Evolutionary conservation across 1,140 invertebrate species (phyloP).

Genomic region (Macrosteles quadrilineatus): DNA sequence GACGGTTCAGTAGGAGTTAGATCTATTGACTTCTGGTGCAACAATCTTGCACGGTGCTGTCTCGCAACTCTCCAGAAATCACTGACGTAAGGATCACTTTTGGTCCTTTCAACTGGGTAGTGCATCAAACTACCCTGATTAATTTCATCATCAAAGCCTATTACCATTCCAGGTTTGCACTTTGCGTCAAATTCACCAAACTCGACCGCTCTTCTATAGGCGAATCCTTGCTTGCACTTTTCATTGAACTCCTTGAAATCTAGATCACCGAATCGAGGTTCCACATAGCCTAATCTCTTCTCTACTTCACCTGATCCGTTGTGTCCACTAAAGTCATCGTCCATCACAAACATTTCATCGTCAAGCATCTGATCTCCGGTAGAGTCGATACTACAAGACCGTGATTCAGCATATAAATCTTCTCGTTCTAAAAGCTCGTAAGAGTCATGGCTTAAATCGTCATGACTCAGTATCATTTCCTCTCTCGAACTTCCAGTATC

Average conservation of each 20-base stretch:
- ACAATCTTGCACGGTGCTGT: slow-evolving; percentile 52
- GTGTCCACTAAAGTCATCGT: slow-evolving; percentile 52
- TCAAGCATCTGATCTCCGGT: slow-evolving; percentile 67
- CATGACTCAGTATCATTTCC: slow-evolving; percentile 63
- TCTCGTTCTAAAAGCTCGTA: slow-evolving; percentile 75
- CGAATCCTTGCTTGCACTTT: slow-evolving; percentile 44
- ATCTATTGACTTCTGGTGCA: slow-evolving; percentile 85
- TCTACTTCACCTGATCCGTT: slow-evolving; percentile 41
- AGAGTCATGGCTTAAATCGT: slow-evolving; percentile 85
- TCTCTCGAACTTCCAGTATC: slow-evolving; percentile 43
- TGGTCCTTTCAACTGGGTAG: slow-evolving; percentile 69
- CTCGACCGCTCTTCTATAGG: slow-evolving; percentile 38
- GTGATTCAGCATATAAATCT: slow-evolving; percentile 35
- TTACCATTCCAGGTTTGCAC: slow-evolving; percentile 51
- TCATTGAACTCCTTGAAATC: slow-evolving; percentile 47
- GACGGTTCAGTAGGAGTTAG: slow-evolving; percentile 69
- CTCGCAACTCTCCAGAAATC: slow-evolving; percentile 41
- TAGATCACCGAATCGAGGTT: slow-evolving; percentile 43
- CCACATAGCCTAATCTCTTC: slow-evolving; percentile 44
- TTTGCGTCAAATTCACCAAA: slow-evolving; percentile 55
- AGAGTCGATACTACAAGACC: slow-evolving; percentile 61
- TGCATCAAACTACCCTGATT: slow-evolving; percentile 57
- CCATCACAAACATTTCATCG: slow-evolving; percentile 65
- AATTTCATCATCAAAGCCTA: slow-evolving; percentile 50
- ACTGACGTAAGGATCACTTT: slow-evolving; percentile 72